These are phyloP conservation scores for Eilema griseolum DNA, from an alignment of 2,888 invertebrate genomes.

Conservation along the genomic window DNA sequence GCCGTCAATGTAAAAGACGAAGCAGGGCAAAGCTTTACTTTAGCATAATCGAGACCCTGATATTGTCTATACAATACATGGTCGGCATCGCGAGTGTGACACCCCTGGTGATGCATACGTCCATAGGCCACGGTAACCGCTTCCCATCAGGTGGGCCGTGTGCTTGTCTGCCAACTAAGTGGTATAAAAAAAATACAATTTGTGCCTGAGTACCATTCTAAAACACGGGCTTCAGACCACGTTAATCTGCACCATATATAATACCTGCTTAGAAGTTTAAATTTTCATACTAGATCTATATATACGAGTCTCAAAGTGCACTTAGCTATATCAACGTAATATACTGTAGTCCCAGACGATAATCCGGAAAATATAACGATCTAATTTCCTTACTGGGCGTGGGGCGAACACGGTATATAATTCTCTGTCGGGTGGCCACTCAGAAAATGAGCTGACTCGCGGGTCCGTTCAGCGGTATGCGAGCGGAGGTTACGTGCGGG, in stretches of 20 bases:
- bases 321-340: constrained; percentile 27
- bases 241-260: not conserved
- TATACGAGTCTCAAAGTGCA: constrained; percentile 1
- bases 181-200: too few relatives aligned
- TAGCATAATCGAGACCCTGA: too few relatives aligned
- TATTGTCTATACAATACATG: too few relatives aligned
- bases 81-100: too few relatives aligned
- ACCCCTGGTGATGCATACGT: too few relatives aligned
- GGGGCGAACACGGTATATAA: constrained; percentile 62
- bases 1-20: too few relatives aligned
- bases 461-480: constrained; percentile 61
- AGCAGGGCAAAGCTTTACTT: too few relatives aligned
- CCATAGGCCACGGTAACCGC: too few relatives aligned
- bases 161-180: too few relatives aligned
- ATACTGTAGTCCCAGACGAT: constrained; percentile 43
- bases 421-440: constrained; percentile 71
- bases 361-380: constrained; percentile 57
- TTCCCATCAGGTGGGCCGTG: too few relatives aligned
- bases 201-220: too few relatives aligned
- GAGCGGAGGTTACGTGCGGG: constrained; percentile 42
- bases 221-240: not conserved
- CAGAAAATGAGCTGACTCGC: constrained; percentile 73
- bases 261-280: constrained; percentile 6
- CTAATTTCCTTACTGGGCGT: constrained; percentile 59
- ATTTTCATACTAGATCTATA: not conserved